phyloP scores from a whole-genome alignment of 1,140 invertebrate species.

The Aphaenogaster floridana region DNA sequence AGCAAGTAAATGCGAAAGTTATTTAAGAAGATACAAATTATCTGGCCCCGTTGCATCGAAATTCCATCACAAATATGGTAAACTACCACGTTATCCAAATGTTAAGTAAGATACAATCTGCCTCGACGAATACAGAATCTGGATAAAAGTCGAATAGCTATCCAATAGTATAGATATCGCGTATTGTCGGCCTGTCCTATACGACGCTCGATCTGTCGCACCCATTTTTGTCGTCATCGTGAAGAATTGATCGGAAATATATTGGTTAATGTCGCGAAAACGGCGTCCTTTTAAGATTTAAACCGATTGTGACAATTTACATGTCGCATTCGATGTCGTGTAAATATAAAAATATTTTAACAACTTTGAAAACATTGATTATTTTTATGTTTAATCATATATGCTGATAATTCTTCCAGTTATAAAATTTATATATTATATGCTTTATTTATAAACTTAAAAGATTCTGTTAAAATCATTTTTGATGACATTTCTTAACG shows the following conservation, averaged over 20 bases:
- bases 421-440: not conserved
- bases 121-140: not conserved
- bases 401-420: not conserved
- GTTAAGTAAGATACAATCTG: not conserved
- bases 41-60: not conserved
- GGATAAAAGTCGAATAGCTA: constrained; percentile 2
- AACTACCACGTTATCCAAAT: not conserved
- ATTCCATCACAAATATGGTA: not conserved
- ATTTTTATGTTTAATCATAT: not conserved
- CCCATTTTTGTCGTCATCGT: not conserved
- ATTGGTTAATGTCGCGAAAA: not conserved
- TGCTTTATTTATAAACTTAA: not conserved
- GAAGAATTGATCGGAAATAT: not conserved
- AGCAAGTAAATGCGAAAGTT: not conserved
- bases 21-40: not conserved
- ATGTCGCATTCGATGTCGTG: not conserved
- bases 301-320: not conserved
- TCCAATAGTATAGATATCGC: not conserved
- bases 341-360: not conserved
- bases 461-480: not conserved
- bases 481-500: not conserved
- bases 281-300: not conserved
- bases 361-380: not conserved
- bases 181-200: not conserved
- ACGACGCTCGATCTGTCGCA: not conserved